Base-by-base conservation (phyloP, 2,888 invertebrate genomes). In the Epinotia bilunana region DNA sequence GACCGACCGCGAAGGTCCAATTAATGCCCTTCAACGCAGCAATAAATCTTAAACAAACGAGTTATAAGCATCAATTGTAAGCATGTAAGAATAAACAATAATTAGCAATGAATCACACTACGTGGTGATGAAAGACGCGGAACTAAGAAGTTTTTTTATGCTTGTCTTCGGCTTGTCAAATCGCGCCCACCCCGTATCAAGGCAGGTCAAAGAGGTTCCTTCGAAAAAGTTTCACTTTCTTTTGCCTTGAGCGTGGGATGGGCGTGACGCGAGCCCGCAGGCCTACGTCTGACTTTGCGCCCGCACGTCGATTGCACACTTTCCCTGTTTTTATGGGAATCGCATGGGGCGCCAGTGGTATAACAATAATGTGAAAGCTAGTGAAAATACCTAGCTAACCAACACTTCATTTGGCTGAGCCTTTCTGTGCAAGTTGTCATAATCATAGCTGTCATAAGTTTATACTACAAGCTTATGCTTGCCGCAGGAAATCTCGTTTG, bases 271-370 rank as follows among this genome's bases (percentile, higher is more conserved):
- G 79, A 81, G 87, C 85, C 86, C 84, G 86, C 83, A 86, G 87
- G 89, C 90, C 87, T 85, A 84, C 82, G 80, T 78, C 79, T 77
- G 82, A 60, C 58, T 28, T 82, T 82, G 80, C 80, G 87, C 85
- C 87, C 84, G 80, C 79, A 80, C 83, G 84, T 84, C 88, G 86
- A 91, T 91, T 89, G 89, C 84, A 89, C 86, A 92, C 93, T 93
- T 93, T 93, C 93, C 92, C 92, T 90, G 92, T 91, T 92, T 91
- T 92, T 91, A 91, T 92, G 90, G 89, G 89, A 92, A 90, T 88
- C 86, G 87, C 84, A 86, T 84, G 87, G 88, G 87, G 86, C 87
- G 82, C 81, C 83, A 85, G 84, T 89, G 83, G 87, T 83, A 87
- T 86, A 88, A 90, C 84, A 86, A 87, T 85, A 84, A 81, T 82